phyloP scores from a whole-genome alignment of 92 coral and sea anemone species.

The Parazoanthus atlanticus region DNA sequence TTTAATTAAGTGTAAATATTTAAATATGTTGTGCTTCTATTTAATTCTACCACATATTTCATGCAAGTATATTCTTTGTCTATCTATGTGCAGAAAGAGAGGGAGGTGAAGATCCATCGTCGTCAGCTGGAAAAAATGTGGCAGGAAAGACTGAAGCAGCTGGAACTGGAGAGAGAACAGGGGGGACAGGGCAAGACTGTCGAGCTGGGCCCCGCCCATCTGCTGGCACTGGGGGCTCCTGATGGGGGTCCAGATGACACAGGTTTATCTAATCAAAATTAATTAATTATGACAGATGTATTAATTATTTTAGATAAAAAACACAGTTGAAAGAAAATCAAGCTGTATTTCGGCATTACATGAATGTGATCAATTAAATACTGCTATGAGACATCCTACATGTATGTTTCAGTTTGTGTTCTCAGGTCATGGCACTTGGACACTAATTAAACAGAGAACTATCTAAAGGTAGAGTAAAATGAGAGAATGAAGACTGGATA shows the following conservation, averaged over 20 bases:
- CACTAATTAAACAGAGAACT: no score
- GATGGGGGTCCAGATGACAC: conserved; percentile 48
- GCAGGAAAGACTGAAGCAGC: conserved; percentile 82
- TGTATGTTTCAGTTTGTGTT: no score
- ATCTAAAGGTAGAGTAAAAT: no score
- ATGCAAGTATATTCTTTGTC: not conserved
- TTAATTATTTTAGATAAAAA: no score
- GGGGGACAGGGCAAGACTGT: conserved; percentile 76
- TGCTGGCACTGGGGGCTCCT: conserved; percentile 77
- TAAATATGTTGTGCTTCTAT: no score
- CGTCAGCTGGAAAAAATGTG: conserved; percentile 83
- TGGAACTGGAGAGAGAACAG: conserved; percentile 67
- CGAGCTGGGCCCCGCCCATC: conserved; percentile 73
- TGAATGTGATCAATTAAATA: no score
- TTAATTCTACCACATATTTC: no score
- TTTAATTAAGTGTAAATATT: no score
- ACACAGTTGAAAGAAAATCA: not conserved
- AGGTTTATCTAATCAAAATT: not conserved
- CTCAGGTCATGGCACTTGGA: no score
- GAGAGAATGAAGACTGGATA: no score
- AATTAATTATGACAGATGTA: no score
- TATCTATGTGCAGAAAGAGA: conserved; percentile 75
- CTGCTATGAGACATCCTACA: no score
- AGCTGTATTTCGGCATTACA: not conserved
- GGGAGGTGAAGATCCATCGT: conserved; percentile 82